Conservation (phyloP, 2,797 vertebrate species). For the Lepus townsendii region DNA sequence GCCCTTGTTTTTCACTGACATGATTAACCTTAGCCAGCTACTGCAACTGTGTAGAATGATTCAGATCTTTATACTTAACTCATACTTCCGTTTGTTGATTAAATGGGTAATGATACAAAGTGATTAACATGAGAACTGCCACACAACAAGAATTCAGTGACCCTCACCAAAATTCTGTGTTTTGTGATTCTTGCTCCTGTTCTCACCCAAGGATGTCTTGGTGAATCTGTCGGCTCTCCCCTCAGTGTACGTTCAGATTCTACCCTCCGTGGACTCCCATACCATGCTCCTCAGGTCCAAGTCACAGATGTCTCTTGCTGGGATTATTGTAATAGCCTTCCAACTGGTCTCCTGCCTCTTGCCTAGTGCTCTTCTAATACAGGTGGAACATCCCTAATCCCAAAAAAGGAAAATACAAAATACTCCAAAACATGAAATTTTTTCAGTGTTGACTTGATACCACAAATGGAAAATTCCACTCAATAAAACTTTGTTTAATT, state of each 20-base stretch:
- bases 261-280: not conserved
- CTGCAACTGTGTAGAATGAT: not conserved
- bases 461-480: no score
- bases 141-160: not conserved
- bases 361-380: not conserved
- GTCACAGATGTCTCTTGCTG: not conserved
- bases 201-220: not conserved
- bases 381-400: no score
- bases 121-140: not conserved
- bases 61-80: not conserved
- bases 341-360: not conserved
- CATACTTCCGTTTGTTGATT: not conserved
- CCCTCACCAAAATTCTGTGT: not conserved
- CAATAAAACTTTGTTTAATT: no score
- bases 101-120: not conserved
- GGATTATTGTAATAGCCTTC: not conserved
- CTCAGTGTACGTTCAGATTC: not conserved
- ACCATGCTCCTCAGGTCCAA: not conserved
- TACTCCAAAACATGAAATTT: no score
- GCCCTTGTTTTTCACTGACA: not conserved
- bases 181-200: not conserved
- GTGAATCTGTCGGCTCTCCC: not conserved
- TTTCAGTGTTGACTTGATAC: no score
- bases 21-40: not conserved
- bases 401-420: no score